These are phyloP conservation scores for Teleopsis dalmanni DNA, from an alignment of 1,140 invertebrate genomes.

Conservation along the genomic window DNA sequence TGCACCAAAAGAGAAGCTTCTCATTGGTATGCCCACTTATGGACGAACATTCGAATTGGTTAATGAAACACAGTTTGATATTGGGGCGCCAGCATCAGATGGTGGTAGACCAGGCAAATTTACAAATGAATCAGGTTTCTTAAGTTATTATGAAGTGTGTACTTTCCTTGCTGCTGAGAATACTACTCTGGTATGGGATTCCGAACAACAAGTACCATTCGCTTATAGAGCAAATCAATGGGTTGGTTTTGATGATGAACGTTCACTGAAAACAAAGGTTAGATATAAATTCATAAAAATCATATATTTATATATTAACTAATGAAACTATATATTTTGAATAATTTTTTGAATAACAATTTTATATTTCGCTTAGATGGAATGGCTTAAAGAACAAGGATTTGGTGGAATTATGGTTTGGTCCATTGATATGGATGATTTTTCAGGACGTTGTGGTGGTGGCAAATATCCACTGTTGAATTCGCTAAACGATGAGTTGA, in stretches of 20 bases:
- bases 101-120: conserved; percentile 77
- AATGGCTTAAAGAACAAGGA: conserved; percentile 87
- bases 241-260: conserved; percentile 93
- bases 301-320: neutral
- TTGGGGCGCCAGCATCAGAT: conserved; percentile 81
- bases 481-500: conserved; percentile 77
- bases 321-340: neutral
- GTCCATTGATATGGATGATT: conserved; percentile 95
- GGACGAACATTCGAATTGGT: conserved; percentile 90
- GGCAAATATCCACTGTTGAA: conserved; percentile 85
- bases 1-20: conserved; percentile 88
- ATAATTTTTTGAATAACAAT: neutral
- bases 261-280: conserved; percentile 88
- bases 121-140: conserved; percentile 81
- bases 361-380: conserved; percentile 56
- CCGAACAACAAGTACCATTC: conserved; percentile 91
- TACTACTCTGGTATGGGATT: conserved; percentile 92
- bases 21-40: conserved; percentile 93
- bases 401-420: conserved; percentile 97
- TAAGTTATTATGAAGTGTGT: conserved; percentile 94
- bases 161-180: conserved; percentile 85
- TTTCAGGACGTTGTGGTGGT: conserved; percentile 78
- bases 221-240: conserved; percentile 86
- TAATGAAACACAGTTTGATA: conserved; percentile 80
- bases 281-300: conserved; percentile 6